These are phyloP conservation scores for Fistularia commersonii DNA, from an alignment of 2,797 vertebrate species.

Conservation along the genomic window DNA sequence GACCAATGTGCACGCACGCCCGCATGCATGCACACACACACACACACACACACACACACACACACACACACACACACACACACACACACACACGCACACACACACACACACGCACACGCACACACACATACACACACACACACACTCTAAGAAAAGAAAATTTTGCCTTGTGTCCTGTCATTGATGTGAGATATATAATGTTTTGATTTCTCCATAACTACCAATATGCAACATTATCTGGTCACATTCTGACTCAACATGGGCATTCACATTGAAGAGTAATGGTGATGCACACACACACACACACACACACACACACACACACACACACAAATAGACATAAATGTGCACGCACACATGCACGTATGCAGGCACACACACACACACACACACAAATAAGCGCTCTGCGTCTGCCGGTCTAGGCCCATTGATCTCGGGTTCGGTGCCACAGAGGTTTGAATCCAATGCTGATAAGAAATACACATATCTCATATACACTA, in stretches of 20 bases:
- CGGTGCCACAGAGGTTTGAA: conserved; percentile 42
- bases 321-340: conserved; percentile 15
- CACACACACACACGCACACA: too few relatives aligned
- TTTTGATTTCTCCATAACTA: conserved; percentile 25
- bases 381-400: conserved; percentile 10
- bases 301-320: conserved; percentile 12
- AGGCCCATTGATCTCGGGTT: conserved; percentile 50
- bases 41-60: conserved; percentile 25
- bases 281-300: conserved; percentile 4
- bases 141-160: too few relatives aligned
- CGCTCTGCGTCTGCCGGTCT: conserved; percentile 42
- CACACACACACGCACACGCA: too few relatives aligned
- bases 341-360: conserved; percentile 13
- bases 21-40: conserved; percentile 30
- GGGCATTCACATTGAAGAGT: neutral
- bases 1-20: conserved; percentile 26
- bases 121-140: too few relatives aligned
- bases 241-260: conserved; percentile 43
- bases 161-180: conserved; percentile 34
- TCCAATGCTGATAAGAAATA: conserved; percentile 40
- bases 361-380: conserved; percentile 10
- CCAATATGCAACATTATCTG: conserved; percentile 57
- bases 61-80: conserved; percentile 5
- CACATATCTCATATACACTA: conserved; percentile 1
- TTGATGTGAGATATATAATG: conserved; percentile 41